A percentile compares a stretch with the other conserved stretches of the same genome.
Conservation (phyloP, 30 jellyfish, hydroid and myxozoan species). For the Aurelia aurita complex sp. Pacific region DNA sequence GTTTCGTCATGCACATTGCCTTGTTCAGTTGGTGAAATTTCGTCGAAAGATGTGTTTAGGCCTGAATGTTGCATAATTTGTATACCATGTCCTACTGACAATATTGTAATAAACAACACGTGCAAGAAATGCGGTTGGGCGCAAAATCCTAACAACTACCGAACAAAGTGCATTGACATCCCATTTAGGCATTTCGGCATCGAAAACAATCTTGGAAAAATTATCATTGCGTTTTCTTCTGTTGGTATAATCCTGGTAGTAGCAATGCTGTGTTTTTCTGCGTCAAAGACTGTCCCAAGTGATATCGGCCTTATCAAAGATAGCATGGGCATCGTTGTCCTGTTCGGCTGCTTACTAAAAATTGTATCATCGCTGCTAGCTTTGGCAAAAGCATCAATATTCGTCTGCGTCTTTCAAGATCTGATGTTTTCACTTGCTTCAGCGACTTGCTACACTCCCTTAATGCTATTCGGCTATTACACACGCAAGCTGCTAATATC, state of each 20-base stretch:
- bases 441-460: slow-evolving; percentile 69
- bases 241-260: background rate
- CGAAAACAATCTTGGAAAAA: background rate
- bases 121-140: slow-evolving; percentile 17
- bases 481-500: slow-evolving; percentile 42
- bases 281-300: background rate
- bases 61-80: slow-evolving; percentile 19
- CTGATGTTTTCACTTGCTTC: slow-evolving; percentile 60
- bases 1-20: slow-evolving; percentile 3
- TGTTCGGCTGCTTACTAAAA: background rate
- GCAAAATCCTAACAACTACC: background rate
- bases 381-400: slow-evolving; percentile 14
- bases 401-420: slow-evolving; percentile 40
- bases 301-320: background rate
- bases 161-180: background rate
- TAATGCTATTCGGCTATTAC: slow-evolving; percentile 52
- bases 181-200: background rate
- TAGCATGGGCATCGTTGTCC: background rate
- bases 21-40: background rate
- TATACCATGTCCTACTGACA: slow-evolving; percentile 5
- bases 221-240: background rate
- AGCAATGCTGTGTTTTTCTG: background rate
- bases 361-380: slow-evolving; percentile 9
- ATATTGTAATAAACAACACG: slow-evolving; percentile 24
- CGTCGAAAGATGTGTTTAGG: background rate